A percentile compares a stretch with the other conserved stretches of the same genome.
Evolutionary conservation across 2,888 invertebrate species (phyloP).

Genomic region (Liposcelis brunnea): DNA sequence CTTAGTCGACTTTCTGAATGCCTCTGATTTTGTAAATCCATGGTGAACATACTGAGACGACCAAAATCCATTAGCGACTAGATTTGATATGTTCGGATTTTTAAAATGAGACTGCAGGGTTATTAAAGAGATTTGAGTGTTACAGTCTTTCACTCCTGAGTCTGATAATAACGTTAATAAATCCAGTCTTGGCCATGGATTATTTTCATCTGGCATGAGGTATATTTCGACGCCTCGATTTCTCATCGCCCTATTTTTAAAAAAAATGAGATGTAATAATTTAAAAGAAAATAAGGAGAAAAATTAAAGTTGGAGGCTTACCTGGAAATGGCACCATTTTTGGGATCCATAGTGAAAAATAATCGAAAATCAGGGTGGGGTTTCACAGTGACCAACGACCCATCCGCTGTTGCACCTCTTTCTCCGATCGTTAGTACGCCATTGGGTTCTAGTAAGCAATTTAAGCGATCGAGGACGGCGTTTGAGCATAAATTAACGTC

Average conservation of each 20-base stretch:
- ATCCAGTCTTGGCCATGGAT: conserved; percentile 9
- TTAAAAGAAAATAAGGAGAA: too few species aligned
- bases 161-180: background rate
- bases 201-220: conserved; percentile 28
- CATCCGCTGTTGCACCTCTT: conserved; percentile 58
- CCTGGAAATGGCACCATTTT: conserved; percentile 88
- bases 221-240: conserved; percentile 92
- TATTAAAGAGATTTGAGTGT: too few species aligned
- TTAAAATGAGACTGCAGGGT: too few species aligned
- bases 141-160: too few species aligned
- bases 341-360: conserved; percentile 88
- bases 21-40: too few species aligned
- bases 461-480: conserved; percentile 90
- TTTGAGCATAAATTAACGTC: conserved; percentile 93
- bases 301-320: too few species aligned
- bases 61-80: too few species aligned
- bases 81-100: too few species aligned
- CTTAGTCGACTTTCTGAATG: too few species aligned
- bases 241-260: conserved; percentile 83
- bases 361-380: conserved; percentile 86
- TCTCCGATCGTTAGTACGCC: conserved; percentile 83
- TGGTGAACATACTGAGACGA: too few species aligned
- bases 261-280: too few species aligned
- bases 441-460: conserved; percentile 83
- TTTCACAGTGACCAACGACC: conserved; percentile 49